Evolutionary conservation across 2,797 vertebrate species (phyloP).

Genomic region (Poeciliopsis presidionis): DNA sequence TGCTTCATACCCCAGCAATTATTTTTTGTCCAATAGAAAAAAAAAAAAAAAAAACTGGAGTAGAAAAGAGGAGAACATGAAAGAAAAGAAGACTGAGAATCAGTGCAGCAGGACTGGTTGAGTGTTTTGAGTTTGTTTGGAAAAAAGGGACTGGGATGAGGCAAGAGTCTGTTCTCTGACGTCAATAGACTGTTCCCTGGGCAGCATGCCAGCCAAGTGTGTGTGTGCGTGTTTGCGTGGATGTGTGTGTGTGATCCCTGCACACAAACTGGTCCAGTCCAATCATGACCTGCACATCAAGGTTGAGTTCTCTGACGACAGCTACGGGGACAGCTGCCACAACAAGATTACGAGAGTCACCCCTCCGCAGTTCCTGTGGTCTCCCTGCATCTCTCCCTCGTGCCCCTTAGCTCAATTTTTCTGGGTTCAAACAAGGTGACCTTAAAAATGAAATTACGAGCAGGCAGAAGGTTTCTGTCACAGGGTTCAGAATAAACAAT

Average conservation of each 20-base stretch:
- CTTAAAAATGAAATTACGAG: slow-evolving; percentile 4
- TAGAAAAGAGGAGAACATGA: slow-evolving; percentile 39
- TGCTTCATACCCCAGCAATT: slow-evolving; percentile 58
- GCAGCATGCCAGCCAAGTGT: slow-evolving; percentile 74
- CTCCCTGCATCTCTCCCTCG: slow-evolving; percentile 3
- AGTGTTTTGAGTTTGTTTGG: slow-evolving; percentile 83
- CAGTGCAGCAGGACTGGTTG: slow-evolving; percentile 53
- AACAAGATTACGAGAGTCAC: slow-evolving; percentile 53
- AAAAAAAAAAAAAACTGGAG: not conserved
- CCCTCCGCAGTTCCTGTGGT: slow-evolving; percentile 31
- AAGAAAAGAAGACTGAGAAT: slow-evolving; percentile 47
- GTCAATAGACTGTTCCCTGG: slow-evolving; percentile 86
- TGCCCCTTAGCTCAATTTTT: slow-evolving; percentile 27
- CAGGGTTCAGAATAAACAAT: slow-evolving; percentile 19
- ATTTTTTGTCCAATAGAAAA: slow-evolving; percentile 59
- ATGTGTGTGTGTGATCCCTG: slow-evolving; percentile 34
- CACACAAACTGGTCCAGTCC: slow-evolving; percentile 61
- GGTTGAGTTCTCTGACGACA: slow-evolving; percentile 72
- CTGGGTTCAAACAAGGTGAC: slow-evolving; percentile 8
- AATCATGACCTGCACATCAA: slow-evolving; percentile 71
- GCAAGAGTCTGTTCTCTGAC: slow-evolving; percentile 83
- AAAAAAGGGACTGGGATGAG: slow-evolving; percentile 83
- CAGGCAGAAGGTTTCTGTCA: slow-evolving; percentile 1
- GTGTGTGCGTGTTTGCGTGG: slow-evolving; percentile 23
- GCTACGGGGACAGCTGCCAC: slow-evolving; percentile 71